Evolutionary conservation across 2,113 vertebrate genomes (phyloP).

Genomic region (Vireo altiloquus): DNA sequence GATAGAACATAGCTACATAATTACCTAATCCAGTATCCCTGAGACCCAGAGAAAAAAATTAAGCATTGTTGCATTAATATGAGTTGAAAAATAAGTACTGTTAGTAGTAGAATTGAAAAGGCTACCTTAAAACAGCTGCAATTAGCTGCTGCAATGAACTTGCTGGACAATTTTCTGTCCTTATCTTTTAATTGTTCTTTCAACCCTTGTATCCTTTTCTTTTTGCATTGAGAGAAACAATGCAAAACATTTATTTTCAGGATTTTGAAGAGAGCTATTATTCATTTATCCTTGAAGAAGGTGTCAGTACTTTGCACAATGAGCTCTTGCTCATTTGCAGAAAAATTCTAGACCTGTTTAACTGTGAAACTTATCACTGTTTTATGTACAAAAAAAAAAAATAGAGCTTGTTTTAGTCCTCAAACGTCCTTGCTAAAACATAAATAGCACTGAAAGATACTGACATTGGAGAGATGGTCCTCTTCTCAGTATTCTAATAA

Average conservation of each 20-base stretch:
- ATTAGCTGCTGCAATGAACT: not conserved
- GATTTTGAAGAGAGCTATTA: not conserved
- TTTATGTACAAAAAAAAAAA: not conserved
- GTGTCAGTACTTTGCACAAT: not conserved
- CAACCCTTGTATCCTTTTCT: not conserved
- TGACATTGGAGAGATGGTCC: accelerated
- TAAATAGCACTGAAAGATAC: not conserved
- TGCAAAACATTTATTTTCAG: constrained; percentile 22
- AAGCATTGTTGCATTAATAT: not conserved
- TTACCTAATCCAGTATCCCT: not conserved
- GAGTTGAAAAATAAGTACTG: not conserved
- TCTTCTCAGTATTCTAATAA: not conserved
- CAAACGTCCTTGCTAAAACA: not conserved
- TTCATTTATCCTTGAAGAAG: not conserved
- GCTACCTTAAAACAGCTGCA: not conserved
- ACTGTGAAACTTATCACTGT: not conserved
- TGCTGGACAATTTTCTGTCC: not conserved
- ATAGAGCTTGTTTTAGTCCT: not conserved
- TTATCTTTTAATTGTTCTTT: constrained; percentile 44
- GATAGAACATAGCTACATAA: not conserved
- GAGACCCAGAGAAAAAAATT: not conserved
- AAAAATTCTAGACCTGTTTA: not conserved
- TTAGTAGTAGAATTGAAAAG: not conserved
- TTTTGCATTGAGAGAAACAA: constrained; percentile 14
- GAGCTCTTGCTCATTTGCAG: not conserved